Conservation (phyloP, 2,797 vertebrate genomes). For the Sternotherus odoratus region DNA sequence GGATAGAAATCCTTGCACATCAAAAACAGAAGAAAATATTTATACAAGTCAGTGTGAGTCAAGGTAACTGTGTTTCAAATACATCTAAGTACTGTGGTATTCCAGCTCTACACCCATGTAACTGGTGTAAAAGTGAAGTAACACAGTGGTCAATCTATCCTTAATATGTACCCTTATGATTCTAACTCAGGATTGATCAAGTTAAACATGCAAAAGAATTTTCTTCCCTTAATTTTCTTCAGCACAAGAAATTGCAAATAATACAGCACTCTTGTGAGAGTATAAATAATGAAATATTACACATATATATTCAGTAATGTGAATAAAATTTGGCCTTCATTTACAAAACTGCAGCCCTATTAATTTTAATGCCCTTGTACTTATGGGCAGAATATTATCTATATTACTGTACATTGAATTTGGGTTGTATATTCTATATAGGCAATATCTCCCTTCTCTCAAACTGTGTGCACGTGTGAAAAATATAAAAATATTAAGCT, state of each 20-base stretch:
- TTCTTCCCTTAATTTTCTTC: neutral
- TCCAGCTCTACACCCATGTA: neutral
- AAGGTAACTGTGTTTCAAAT: neutral
- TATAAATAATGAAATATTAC: neutral
- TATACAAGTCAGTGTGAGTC: neutral
- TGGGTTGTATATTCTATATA: neutral
- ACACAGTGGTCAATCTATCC: neutral
- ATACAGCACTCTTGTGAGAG: neutral
- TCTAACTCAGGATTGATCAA: neutral
- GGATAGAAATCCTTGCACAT: neutral
- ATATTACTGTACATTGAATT: neutral
- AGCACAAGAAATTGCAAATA: neutral
- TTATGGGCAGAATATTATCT: neutral
- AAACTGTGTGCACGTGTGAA: neutral
- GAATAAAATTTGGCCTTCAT: neutral
- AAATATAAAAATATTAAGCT: neutral
- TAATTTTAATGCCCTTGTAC: fast-evolving
- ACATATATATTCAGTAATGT: fast-evolving
- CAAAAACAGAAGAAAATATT: neutral
- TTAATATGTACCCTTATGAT: neutral
- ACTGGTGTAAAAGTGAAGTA: neutral
- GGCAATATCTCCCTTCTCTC: neutral
- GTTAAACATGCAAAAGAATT: neutral
- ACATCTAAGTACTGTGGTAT: neutral
- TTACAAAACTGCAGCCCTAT: neutral